Conservation (phyloP, 2,888 invertebrate species). For the Hetaerina titia region DNA sequence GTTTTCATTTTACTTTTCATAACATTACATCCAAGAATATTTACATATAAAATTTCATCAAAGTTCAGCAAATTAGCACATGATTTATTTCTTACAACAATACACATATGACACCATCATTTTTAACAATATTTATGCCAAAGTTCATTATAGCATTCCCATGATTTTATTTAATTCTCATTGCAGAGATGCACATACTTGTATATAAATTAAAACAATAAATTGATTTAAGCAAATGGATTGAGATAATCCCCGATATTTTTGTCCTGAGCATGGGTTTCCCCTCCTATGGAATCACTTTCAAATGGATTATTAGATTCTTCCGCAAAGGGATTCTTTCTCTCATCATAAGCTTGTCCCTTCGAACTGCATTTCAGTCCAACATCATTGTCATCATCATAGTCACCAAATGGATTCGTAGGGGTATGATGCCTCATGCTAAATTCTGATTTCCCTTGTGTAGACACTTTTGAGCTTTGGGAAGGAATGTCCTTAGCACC, state of each 20-base stretch:
- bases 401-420: slow-evolving; percentile 83
- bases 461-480: not conserved
- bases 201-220: not conserved
- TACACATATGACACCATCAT: not conserved
- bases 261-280: slow-evolving; percentile 78
- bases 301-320: slow-evolving; percentile 75
- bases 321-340: slow-evolving; percentile 77
- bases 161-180: not conserved
- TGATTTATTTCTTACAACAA: not conserved
- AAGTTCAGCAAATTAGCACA: not conserved
- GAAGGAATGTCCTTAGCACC: not conserved
- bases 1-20: not conserved
- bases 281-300: slow-evolving; percentile 72
- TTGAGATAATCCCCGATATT: slow-evolving; percentile 83
- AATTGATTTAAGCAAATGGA: slow-evolving; percentile 80
- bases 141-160: not conserved
- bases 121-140: not conserved
- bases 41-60: not conserved
- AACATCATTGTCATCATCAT: slow-evolving; percentile 73
- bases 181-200: not conserved
- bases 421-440: slow-evolving; percentile 73
- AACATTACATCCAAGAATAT: not conserved
- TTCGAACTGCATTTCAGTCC: slow-evolving; percentile 68
- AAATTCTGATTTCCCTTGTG: not conserved
- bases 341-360: slow-evolving; percentile 71